Conservation (phyloP, 1,140 invertebrate genomes). For the Goniozus legneri region DNA sequence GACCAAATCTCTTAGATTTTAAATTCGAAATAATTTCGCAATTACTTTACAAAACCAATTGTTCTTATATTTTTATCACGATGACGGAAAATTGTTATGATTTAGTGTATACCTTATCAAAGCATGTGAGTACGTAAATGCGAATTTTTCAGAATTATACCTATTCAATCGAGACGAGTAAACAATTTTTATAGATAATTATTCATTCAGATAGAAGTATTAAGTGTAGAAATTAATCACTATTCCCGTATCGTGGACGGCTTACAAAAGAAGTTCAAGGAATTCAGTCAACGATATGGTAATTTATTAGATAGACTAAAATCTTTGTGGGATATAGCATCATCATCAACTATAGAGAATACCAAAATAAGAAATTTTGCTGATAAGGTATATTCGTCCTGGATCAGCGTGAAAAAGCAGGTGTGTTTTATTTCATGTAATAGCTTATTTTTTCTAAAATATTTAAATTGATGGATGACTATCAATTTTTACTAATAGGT, state of each 20-base stretch:
- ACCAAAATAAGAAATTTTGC: constrained; percentile 28
- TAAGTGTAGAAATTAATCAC: constrained; percentile 22
- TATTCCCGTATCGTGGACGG: constrained; percentile 17
- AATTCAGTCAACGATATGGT: constrained; percentile 21
- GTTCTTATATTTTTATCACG: constrained; percentile 9
- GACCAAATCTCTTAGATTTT: too few relatives aligned
- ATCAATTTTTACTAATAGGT: too few relatives aligned
- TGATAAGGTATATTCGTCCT: constrained; percentile 23
- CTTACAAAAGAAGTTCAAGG: constrained; percentile 26
- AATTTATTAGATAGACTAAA: constrained; percentile 25
- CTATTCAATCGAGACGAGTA: constrained; percentile 14
- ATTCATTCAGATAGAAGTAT: constrained; percentile 24
- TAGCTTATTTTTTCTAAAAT: not conserved
- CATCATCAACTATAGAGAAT: constrained; percentile 7
- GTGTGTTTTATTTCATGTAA: constrained; percentile 13
- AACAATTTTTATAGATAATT: constrained; percentile 1
- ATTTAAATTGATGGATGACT: too few relatives aligned
- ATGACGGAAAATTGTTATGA: not conserved
- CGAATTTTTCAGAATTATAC: not conserved
- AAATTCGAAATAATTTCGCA: too few relatives aligned
- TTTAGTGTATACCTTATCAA: constrained; percentile 20
- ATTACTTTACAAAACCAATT: too few relatives aligned
- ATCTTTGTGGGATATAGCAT: constrained; percentile 23
- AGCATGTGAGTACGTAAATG: constrained; percentile 22
- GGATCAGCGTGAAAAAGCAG: constrained; percentile 24